phyloP scores from a whole-genome alignment of 2,113 vertebrate species.

The Lasiurus cinereus region DNA sequence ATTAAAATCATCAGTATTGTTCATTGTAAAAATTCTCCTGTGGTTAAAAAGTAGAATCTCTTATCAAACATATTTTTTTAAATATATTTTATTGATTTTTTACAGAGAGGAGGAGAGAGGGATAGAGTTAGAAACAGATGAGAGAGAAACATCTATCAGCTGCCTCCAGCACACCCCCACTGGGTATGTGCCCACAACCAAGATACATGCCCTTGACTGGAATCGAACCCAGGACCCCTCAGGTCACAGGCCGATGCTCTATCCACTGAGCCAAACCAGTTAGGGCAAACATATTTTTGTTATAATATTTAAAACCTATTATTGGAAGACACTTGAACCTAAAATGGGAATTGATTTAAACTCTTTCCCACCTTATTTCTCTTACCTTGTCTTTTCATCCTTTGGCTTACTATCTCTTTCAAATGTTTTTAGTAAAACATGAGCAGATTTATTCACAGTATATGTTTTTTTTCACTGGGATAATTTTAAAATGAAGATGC shows the following conservation, averaged over 20 bases:
- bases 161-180: too few relatives aligned
- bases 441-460: background rate
- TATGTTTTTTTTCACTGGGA: background rate
- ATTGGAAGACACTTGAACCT: background rate
- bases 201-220: too few relatives aligned
- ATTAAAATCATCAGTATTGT: constrained; percentile 66
- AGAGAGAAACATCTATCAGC: too few relatives aligned
- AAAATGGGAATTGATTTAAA: background rate
- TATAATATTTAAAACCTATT: background rate
- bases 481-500: background rate
- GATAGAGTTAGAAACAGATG: too few relatives aligned
- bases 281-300: background rate
- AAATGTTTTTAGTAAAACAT: background rate
- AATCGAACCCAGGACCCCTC: too few relatives aligned
- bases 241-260: too few relatives aligned
- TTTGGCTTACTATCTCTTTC: background rate
- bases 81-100: too few relatives aligned
- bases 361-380: background rate
- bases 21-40: background rate
- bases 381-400: background rate
- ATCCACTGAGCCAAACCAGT: too few relatives aligned
- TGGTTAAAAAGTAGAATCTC: constrained; percentile 41
- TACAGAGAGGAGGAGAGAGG: too few relatives aligned
- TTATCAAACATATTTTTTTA: background rate
- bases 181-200: too few relatives aligned